These are phyloP conservation scores for Myrmecobius fasciatus DNA, from an alignment of 2,113 vertebrate genomes.

Conservation along the genomic window DNA sequence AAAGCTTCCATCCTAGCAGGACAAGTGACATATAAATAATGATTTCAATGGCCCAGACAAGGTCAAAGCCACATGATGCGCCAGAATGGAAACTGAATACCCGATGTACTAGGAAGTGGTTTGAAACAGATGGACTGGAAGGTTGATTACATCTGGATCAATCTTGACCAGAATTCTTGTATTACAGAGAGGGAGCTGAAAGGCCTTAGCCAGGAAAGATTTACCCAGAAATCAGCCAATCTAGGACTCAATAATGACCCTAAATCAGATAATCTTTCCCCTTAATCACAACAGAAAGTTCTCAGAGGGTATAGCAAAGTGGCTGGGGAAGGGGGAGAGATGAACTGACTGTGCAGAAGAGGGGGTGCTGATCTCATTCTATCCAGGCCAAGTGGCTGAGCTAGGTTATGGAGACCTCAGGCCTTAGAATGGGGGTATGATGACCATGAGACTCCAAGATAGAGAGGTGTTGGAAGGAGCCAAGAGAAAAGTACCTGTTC, in stretches of 20 bases:
- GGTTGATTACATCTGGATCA: background rate
- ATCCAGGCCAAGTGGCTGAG: background rate
- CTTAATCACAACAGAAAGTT: background rate
- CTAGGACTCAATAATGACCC: background rate
- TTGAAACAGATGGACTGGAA: background rate
- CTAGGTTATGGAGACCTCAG: background rate
- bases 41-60: background rate
- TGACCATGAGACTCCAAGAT: background rate
- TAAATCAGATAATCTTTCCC: background rate
- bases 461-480: background rate
- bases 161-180: background rate
- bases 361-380: background rate
- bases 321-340: background rate
- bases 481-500: background rate
- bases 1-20: background rate
- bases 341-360: background rate
- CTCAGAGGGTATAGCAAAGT: background rate
- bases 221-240: background rate
- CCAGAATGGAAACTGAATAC: background rate
- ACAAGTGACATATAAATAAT: background rate
- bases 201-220: background rate
- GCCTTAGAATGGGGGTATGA: background rate
- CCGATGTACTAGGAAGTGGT: background rate
- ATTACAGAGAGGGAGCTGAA: no score
- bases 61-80: rapidly evolving